These are phyloP conservation scores for Phoenicopterus ruber DNA, from an alignment of 2,113 vertebrate species.

Conservation along the genomic window DNA sequence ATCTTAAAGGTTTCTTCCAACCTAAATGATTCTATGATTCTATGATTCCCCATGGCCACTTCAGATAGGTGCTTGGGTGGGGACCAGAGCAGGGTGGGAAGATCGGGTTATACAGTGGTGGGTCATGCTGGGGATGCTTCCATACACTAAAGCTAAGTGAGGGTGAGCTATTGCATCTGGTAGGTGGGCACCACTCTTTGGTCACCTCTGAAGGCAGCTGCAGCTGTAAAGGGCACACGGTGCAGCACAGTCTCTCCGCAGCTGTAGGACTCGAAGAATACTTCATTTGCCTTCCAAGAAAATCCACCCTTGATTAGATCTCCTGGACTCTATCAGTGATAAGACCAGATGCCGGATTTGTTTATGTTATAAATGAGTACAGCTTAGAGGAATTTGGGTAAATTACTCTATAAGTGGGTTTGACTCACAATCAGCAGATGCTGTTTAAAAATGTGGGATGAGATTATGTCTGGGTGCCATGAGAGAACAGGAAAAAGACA, in stretches of 20 bases:
- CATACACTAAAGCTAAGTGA: not conserved
- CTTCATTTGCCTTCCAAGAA: not conserved
- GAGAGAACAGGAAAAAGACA: not conserved
- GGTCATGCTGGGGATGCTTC: not conserved
- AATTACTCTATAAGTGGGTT: not conserved
- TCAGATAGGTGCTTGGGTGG: not conserved
- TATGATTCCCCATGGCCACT: fast-evolving
- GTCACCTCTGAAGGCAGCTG: not conserved
- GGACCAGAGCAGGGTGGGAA: not conserved
- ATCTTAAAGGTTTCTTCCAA: too few relatives aligned
- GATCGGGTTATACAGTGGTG: not conserved
- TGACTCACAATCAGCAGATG: not conserved
- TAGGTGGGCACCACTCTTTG: not conserved
- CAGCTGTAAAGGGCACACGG: fast-evolving
- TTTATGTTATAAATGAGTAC: not conserved
- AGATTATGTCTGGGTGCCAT: not conserved
- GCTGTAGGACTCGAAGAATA: fast-evolving
- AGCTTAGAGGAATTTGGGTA: not conserved
- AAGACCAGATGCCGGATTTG: not conserved
- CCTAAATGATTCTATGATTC: too few relatives aligned
- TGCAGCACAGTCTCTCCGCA: fast-evolving
- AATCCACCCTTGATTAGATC: not conserved
- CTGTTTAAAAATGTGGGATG: not conserved
- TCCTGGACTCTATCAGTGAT: not conserved
- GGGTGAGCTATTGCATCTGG: not conserved